phyloP scores from a whole-genome alignment of 2,113 vertebrate species.

The Podilymbus podiceps region DNA sequence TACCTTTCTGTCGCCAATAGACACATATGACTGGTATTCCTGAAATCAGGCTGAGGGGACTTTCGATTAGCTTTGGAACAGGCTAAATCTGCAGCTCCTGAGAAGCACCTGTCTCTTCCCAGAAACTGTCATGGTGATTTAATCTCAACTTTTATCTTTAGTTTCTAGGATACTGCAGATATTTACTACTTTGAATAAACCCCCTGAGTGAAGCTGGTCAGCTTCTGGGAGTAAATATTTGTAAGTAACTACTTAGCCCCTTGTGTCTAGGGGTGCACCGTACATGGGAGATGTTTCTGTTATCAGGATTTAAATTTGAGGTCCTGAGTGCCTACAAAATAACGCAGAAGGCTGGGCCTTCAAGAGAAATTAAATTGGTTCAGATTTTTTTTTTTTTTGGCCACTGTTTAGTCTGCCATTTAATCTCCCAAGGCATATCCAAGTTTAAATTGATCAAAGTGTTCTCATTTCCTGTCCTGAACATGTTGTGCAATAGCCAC shows the following conservation, averaged over 20 bases:
- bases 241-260: background rate
- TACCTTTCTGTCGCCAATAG: background rate
- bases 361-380: background rate
- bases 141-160: slow-evolving; percentile 2
- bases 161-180: background rate
- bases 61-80: background rate
- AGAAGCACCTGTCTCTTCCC: background rate
- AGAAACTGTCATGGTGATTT: background rate
- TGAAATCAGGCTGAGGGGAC: background rate
- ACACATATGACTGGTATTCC: background rate
- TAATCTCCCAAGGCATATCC: background rate
- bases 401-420: background rate
- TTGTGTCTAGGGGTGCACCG: background rate
- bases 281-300: background rate
- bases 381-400: background rate
- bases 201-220: background rate
- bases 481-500: background rate
- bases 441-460: slow-evolving; percentile 16
- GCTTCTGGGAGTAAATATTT: slow-evolving; percentile 3
- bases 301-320: background rate
- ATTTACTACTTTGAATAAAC: background rate
- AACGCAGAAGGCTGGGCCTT: background rate
- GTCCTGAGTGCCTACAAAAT: background rate
- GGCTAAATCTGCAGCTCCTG: background rate
- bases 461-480: slow-evolving; percentile 32